Base-by-base conservation (phyloP, 2,797 vertebrate species). In the Macropus fuliginosus region DNA sequence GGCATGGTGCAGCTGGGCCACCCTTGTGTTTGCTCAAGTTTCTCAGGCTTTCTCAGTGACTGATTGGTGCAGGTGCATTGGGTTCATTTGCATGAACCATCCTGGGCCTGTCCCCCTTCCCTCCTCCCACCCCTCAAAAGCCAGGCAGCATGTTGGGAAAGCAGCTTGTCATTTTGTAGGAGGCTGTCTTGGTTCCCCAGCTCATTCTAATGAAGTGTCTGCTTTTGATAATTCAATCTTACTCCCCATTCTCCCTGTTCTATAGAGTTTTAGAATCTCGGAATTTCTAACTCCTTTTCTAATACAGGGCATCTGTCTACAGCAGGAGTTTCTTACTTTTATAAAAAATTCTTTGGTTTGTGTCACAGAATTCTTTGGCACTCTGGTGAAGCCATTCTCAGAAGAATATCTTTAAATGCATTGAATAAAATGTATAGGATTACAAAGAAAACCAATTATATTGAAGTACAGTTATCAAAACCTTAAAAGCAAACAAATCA, bases 1-100 rank as follows among this genome's bases (percentile, higher is more conserved):
- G 95, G 52, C 91, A 27, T 13, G n/a, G 52, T 55, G 34, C 59
- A 94, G 96, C 91, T 92, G 29, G 92, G 55, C 94, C 94, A 94
- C 0, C 46, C 55, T 11, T 27, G n/a, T 89, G 55, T 57, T 96
- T 91, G n/a, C 54, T 92, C 27, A 95, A 50, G 91, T 59, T 94
- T 18, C 12, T 96, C 3, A 92, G 0, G 0, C 46, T 50, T 92
- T 40, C 27, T 3, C 57, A 55, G 12, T 95, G 95, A 92, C 54
- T 91, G 12, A 89, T 94, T 87, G 93, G 62, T 94, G 92, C 74
- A 91, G 93, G 66, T 52, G 6, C 50, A 91, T 1, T 40, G 87
- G 93, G 93, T 27, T 46, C 28, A 90, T 91, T 92, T 87, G 90
- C 29, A 12, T 21, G 0, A 55, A 27, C 40, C 0, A 29, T 90